Evolutionary conservation across 2,113 vertebrate species (phyloP), one percentile per base, ranked within the genome.

Genomic region (Nematolebias whitei): DNA sequence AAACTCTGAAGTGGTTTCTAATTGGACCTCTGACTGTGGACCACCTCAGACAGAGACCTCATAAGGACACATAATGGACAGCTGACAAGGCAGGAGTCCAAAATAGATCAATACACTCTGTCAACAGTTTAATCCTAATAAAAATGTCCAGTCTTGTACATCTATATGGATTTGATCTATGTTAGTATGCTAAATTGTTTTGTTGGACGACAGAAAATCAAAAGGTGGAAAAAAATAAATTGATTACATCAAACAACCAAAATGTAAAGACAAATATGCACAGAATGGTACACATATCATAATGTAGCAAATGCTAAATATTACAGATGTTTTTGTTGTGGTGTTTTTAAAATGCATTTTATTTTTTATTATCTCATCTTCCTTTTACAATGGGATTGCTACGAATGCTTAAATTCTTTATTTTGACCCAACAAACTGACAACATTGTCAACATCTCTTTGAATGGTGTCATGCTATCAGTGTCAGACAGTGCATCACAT

Each of bases 1-100:
- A 85, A 85, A 73, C 84, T 78, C 88, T 79, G 68, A 89, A 90
- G 87, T 86, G 56, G 78, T 78, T 71, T 83, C 89, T 92, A 90
- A 94, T 95, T 90, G 85, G 87, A 75, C 8, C 10, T 55, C 81
- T 74, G 80, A 86, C 86, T 87, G 55, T 2, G 78, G 71, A 71
- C 84, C 80, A 82, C 80, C 76, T 74, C 22, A 32, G 18, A 29
- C 35, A 35, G 22, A 41, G 14, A 64, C 78, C 78, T 57, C 49
- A 4, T 61, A 59, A 26, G 64, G 39, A 57, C 48, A 54, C n/a
- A 77, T 72, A 49, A 64, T 87, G 78, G 26, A 62, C 12, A 74
- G 16, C 44, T 85, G 82, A 87, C 63, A 55, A 49, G 39, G 0
- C 16, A 26, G 18, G 5, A 43, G 24, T n/a, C 0, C 45, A 50